Evolutionary conservation across 1,140 invertebrate species (phyloP), one percentile per base, ranked within the genome.

Genomic region (Drosophila ananassae): DNA sequence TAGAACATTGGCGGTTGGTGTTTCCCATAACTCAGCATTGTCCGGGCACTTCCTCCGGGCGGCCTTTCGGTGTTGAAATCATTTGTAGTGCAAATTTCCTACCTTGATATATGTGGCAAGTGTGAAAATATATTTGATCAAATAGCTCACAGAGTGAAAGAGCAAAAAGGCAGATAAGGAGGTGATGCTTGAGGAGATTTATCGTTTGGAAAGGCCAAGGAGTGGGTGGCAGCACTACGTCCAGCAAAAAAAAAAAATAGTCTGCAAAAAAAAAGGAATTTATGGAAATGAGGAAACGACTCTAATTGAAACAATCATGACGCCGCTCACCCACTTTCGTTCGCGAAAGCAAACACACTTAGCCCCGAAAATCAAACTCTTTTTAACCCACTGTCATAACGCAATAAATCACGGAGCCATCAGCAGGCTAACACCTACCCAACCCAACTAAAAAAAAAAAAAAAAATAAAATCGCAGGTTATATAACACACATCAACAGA

Each of bases 121-220:
- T 89, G 83, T 89, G 83, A 89, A 89, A 89, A 89, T 89, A 89
- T 89, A 89, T 89, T 89, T 89, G 79, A 89, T 89, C 79, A 83
- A 89, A 87, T 79, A 67, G 77, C 80, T 60, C 58, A 76, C 57
- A 78, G 57, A 60, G 60, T 30, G 24, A 67, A 50, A 73, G 76
- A 71, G 61, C 34, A 37, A 12, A 37, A 37, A 9, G 13, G 13
- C 41, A 44, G 44, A 22, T 22, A 22, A 21, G 8, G 21, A 47
- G 21, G 24, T 7, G 4, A 13, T n/a, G 17, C 17, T 17, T 17
- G 17, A 17, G 17, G 39, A 74, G 74, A 85, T 85, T 85, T 81
- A 85, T 85, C 21, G 64, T 53, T 77, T 79, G 51, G 80, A 84
- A 84, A 84, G 81, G 73, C 68, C 39, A 34, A 54, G 22, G 41